Evolutionary conservation across 30 jellyfish, hydroid and myxozoan species (phyloP), one percentile per base, ranked within the genome.

Genomic region (Aurelia aurita): DNA sequence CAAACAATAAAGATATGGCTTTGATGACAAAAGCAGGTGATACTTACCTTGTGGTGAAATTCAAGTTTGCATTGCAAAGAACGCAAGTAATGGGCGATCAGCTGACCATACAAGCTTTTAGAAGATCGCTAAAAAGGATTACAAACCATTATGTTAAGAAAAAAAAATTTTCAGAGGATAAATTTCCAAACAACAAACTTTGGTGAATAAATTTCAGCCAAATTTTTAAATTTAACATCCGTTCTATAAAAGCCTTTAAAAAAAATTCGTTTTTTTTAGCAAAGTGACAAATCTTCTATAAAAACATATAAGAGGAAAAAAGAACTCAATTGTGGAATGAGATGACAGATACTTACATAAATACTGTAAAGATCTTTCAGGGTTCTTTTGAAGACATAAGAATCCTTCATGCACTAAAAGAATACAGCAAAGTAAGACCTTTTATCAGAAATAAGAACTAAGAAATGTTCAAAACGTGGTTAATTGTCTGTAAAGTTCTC

Each of bases 381-480:
- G 43, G 98, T 91, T 75, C 90, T 84, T 72, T 83, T 77, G 82
- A 87, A 91, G n/a, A 79, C 91, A 77, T 84, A 91, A 3, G 98
- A 91, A 58, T 91, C 98, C 39, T 91, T 91, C 87, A 91, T 15
- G 27, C 88, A 96, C 98, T 91, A 25, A 44, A 90, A 53, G 31
- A 20, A 22, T n/a, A 12, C 27, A 20, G 67, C 25, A 22, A 51
- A 43, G 69, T 55, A 14, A 58, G 16, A 19, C 13, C 58, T 29
- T 8, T 57, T 20, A 11, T 54, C 69, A 57, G 26, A 77, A 18
- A 26, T 16, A 57, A 18, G 31, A 4, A 43, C 32, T 5, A 18
- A 35, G 66, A 34, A 16, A 25, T 16, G 51, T 8, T 39, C 51
- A 39, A 39, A 39, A 2, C 46, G 1, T 39, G 1, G 0, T 39